Evolutionary conservation across 2,888 invertebrate species (phyloP).

Genomic region (Magallana nippona): DNA sequence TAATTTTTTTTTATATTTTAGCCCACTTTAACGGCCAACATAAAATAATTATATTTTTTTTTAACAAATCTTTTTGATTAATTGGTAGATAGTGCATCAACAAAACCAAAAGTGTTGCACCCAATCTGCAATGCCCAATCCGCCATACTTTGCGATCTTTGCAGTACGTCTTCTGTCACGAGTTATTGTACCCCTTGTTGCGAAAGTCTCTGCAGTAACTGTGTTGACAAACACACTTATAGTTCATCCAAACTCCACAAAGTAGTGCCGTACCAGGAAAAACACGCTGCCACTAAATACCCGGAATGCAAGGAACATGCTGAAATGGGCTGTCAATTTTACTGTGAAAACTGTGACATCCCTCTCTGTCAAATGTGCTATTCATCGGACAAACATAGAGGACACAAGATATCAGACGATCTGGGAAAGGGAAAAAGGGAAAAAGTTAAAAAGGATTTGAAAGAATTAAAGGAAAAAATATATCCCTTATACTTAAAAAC

Average conservation of each 20-base stretch:
- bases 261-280: not conserved
- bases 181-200: too few relatives aligned
- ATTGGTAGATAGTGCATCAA: too few relatives aligned
- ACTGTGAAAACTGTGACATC: not conserved
- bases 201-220: too few relatives aligned
- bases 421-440: not conserved
- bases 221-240: too few relatives aligned
- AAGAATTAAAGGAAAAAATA: not conserved
- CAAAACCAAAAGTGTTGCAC: too few relatives aligned
- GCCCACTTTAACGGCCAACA: too few relatives aligned
- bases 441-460: not conserved
- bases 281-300: not conserved
- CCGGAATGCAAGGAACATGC: not conserved
- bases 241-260: not conserved
- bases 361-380: not conserved
- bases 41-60: too few relatives aligned
- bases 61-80: too few relatives aligned
- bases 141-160: too few relatives aligned
- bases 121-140: too few relatives aligned
- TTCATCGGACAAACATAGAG: not conserved
- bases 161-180: too few relatives aligned
- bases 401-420: not conserved
- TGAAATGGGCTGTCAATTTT: not conserved
- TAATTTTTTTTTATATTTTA: too few relatives aligned
- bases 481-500: not conserved